Evolutionary conservation across 2,888 invertebrate genomes (phyloP).

Genomic region (Bhutanitis thaidina): DNA sequence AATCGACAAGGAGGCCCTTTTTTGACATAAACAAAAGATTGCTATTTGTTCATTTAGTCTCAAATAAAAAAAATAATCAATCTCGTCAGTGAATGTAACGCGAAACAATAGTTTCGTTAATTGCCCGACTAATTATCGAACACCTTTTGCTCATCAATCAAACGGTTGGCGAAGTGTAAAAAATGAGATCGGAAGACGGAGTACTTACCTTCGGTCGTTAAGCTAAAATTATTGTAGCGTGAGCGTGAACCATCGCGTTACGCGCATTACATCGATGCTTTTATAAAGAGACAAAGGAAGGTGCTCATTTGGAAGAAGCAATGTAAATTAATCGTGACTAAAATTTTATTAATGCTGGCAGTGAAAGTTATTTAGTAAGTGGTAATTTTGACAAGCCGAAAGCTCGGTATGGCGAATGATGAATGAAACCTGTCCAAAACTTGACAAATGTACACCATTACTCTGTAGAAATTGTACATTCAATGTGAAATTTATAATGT

Average conservation of each 20-base stretch:
- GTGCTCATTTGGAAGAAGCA: background rate
- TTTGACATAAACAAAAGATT: too few relatives aligned
- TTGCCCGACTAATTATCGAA: constrained; percentile 53
- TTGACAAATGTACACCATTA: background rate
- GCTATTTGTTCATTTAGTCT: too few relatives aligned
- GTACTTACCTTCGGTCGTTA: constrained; percentile 32
- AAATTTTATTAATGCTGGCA: too few relatives aligned
- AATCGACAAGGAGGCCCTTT: too few relatives aligned
- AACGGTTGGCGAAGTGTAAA: constrained; percentile 41
- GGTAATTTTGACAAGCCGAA: too few relatives aligned
- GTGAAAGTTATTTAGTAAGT: too few relatives aligned
- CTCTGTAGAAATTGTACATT: too few relatives aligned
- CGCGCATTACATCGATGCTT: background rate
- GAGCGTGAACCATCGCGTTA: background rate
- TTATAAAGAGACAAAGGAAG: background rate
- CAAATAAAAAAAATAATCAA: too few relatives aligned
- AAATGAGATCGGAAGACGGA: constrained; percentile 37
- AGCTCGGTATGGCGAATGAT: background rate
- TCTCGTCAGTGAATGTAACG: background rate
- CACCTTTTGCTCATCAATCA: constrained; percentile 58
- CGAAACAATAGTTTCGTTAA: constrained; percentile 35
- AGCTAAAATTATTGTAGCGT: constrained; percentile 21
- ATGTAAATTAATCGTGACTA: background rate
- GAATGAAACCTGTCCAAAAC: background rate
- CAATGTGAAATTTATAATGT: too few relatives aligned